Conservation (phyloP, 2,888 invertebrate genomes). For the Lordiphosa fenestrarum region DNA sequence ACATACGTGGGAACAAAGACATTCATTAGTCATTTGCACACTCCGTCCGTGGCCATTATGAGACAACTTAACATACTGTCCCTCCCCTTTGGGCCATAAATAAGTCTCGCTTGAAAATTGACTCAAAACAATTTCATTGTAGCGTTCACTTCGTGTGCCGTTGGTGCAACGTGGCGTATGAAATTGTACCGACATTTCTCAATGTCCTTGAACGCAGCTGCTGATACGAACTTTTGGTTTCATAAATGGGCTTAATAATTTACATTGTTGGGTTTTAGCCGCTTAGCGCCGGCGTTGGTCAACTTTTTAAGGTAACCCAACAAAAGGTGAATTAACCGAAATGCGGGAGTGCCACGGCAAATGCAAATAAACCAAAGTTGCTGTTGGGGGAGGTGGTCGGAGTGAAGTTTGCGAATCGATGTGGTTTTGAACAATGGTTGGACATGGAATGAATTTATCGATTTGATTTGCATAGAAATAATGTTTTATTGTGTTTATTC, state of each 20-base stretch:
- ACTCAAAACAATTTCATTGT: slow-evolving; percentile 19
- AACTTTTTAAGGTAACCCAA: not conserved
- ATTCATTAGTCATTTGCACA: slow-evolving; percentile 28
- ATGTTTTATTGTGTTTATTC: too few species aligned
- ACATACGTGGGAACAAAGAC: slow-evolving; percentile 31
- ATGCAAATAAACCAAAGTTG: slow-evolving; percentile 15
- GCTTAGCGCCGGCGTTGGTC: not conserved
- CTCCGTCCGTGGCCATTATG: slow-evolving; percentile 1
- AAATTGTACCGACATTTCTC: slow-evolving; percentile 19
- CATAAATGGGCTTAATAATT: slow-evolving; percentile 45
- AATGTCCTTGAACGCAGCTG: slow-evolving; percentile 60
- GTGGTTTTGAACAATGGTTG: too few species aligned
- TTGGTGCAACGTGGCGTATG: slow-evolving; percentile 20
- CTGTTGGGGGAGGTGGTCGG: not conserved
- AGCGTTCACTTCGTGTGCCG: not conserved
- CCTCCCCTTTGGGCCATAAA: not conserved
- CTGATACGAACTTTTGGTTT: slow-evolving; percentile 15
- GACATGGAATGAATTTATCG: too few species aligned
- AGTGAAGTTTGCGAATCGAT: too few species aligned
- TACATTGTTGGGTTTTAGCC: slow-evolving; percentile 9
- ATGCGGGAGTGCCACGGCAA: slow-evolving; percentile 12
- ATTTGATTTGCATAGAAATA: too few species aligned
- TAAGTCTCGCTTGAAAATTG: slow-evolving; percentile 11
- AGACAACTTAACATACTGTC: not conserved
- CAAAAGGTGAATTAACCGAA: slow-evolving; percentile 20